Conservation (phyloP, 2,888 invertebrate genomes). For the Onthophagus sagittarius region DNA sequence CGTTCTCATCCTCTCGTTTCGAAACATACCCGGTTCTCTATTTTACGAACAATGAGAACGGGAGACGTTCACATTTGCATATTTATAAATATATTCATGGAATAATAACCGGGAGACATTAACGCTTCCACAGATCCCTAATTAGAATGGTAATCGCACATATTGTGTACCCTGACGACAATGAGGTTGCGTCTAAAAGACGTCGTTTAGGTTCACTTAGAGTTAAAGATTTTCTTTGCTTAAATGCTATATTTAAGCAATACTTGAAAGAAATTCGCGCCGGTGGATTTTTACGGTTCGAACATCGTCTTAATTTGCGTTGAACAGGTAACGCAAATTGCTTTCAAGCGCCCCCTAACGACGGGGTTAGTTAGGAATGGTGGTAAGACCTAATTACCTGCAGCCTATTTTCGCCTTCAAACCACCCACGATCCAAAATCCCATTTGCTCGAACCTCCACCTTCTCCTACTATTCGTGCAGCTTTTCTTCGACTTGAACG, state of each 20-base stretch:
- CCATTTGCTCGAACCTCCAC: neutral
- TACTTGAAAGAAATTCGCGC: neutral
- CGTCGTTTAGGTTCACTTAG: neutral
- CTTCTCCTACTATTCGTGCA: neutral
- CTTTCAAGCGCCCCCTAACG: neutral
- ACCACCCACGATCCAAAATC: neutral
- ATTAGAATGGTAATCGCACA: conserved; percentile 11
- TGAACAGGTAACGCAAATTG: neutral
- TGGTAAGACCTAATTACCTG: neutral
- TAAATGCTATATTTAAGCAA: no score
- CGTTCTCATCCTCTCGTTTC: neutral
- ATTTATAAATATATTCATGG: conserved; percentile 14
- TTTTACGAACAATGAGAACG: neutral
- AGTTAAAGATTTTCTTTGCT: no score
- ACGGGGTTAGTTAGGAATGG: neutral
- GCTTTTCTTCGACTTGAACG: neutral
- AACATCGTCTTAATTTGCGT: neutral
- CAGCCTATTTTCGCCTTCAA: neutral
- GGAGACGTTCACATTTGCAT: conserved; percentile 5
- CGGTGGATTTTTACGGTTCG: neutral
- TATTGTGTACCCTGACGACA: neutral
- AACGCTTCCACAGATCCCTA: neutral
- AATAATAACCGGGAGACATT: conserved; percentile 6
- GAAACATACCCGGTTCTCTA: neutral
- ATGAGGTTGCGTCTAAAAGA: neutral